Base-by-base conservation (phyloP, 2,113 vertebrate genomes). In the Brachionichthys hirsutus region DNA sequence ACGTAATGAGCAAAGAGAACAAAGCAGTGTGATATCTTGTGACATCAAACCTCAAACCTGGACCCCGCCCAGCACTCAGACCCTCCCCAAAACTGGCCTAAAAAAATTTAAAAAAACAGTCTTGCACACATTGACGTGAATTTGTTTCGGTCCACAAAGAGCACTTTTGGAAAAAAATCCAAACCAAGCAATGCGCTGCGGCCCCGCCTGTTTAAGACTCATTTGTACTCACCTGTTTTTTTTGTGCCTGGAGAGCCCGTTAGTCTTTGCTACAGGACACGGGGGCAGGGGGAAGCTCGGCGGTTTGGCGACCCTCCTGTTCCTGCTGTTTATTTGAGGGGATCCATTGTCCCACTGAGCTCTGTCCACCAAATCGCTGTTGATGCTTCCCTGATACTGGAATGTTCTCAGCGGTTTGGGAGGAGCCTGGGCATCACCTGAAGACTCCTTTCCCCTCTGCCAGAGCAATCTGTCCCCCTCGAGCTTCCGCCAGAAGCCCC, bases 391-490 rank as follows among this genome's bases (percentile, higher is more conserved):
- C 61, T 85, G 81, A 68, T 98, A 99, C 74, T 93, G 78, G 87
- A 98, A 99, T 44, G 97, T 99, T 67, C 97, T 92, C 24, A 87
- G 91, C 43, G 97, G 96, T 85, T 99, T 99, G 53, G 95, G 94
- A 48, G 96, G 91, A 44, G 94, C 92, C 36, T 61, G 83, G 60
- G 56, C 50, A 16, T 86, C 78, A 38, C 80, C 68, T 75, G 85
- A 57, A 42, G 78, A 54, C 61, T 79, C 75, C 42, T 75, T 78
- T 30, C 85, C 84, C 84, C 84, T 92, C 65, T 92, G 92, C 85
- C 92, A 91, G 20, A 89, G 84, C 78, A 88, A 75, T 7, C 88
- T 69, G 77, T 93, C 88, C 44, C 87, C 85, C 74, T 93, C 93
- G 16, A 90, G 88, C 78, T 88, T 93, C 67, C 88, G 92, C 94